Base-by-base conservation (phyloP, 1,140 invertebrate genomes). In the Ladona fulva region DNA sequence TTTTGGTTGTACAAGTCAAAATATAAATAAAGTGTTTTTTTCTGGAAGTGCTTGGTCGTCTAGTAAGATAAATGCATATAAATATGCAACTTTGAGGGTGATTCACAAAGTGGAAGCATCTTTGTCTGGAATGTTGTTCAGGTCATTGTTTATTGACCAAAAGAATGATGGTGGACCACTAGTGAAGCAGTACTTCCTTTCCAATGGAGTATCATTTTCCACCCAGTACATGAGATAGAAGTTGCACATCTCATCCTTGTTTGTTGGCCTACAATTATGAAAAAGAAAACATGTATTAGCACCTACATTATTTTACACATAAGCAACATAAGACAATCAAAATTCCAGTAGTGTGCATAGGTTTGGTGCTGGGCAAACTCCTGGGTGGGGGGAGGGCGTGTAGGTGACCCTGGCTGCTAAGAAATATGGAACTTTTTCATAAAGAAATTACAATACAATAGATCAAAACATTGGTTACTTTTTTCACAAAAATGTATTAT, bases 141-240 rank as follows among this genome's bases (percentile, higher is more conserved):
- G 87, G 37, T 87, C 86, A 77, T 90, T 86, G 8, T 86, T 86
- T 14, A 87, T 86, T 25, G 84, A 84, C 95, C 95, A 98, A 82
- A 91, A 92, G 83, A 94, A 97, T 79, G 84, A 84, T 0, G 95
- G 95, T 19, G 96, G 93, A 22, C 95, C 95, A 74, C 83, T 82
- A 42, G 91, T 92, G 83, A 95, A 97, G 83, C 96, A 98, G 82
- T 94, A 95, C 84, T 96, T 95, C 83, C 90, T 90, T 0, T 91
- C 82, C 0, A 97, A 85, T 0, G 94, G 92, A 52, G 90, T 88
- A n/a, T 88, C 90, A n/a, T 92, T 88, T 29, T 96, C 90, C 0
- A 97, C 94, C 86, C 96, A 99, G 86, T 98, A 99, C 96, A 99
- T 98, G 24, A 99, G 85, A 86, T 99, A 99, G 85, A 99, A 99